Percentiles rank a stretch among this genome's conserved stretches.
These are phyloP conservation scores for Psittacula derbiana DNA, from an alignment of 2,797 vertebrate genomes.

Conservation along the genomic window DNA sequence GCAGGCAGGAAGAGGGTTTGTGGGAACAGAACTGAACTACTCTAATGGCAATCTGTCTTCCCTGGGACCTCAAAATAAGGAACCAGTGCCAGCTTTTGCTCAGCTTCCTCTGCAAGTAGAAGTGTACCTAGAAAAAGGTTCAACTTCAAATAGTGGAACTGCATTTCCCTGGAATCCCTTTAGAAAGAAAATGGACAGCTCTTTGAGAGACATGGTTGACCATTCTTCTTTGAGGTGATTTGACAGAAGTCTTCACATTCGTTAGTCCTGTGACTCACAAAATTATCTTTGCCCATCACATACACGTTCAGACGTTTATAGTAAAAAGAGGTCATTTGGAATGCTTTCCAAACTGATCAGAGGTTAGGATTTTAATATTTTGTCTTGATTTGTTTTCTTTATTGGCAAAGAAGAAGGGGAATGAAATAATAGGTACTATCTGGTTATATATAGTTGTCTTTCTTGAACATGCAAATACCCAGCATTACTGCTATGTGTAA, in stretches of 20 bases:
- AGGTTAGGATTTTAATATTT: background rate
- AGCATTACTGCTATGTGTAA: background rate
- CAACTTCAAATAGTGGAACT: background rate
- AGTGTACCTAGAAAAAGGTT: background rate
- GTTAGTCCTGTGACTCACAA: background rate
- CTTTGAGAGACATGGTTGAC: background rate
- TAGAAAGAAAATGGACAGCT: background rate
- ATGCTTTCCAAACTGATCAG: background rate
- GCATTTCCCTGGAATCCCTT: background rate
- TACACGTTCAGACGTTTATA: fast-evolving
- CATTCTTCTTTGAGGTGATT: background rate
- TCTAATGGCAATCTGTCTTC: background rate
- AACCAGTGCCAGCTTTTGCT: background rate
- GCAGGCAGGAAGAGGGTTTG: background rate
- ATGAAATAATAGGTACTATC: background rate
- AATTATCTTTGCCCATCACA: background rate
- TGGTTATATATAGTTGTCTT: background rate
- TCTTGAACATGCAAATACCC: background rate
- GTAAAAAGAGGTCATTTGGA: background rate
- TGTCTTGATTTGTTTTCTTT: background rate
- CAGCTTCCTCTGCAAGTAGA: background rate
- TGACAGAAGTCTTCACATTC: background rate
- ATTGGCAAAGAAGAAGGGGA: background rate
- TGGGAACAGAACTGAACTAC: background rate
- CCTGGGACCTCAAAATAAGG: background rate